Conservation (phyloP, 2,888 invertebrate species). For the Calameuta idolon region DNA sequence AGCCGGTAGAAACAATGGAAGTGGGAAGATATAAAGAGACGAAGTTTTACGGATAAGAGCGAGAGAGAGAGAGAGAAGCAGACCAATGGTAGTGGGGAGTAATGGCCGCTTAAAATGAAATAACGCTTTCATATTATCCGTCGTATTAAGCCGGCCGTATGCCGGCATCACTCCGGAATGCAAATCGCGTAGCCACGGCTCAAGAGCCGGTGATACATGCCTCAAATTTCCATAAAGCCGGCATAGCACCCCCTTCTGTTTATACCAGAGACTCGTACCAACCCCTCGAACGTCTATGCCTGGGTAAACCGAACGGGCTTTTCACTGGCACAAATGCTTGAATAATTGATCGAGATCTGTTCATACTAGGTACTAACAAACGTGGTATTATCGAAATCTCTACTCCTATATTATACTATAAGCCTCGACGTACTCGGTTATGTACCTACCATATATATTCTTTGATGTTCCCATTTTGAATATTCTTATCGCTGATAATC, state of each 20-base stretch:
- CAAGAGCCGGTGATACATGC: slow-evolving; percentile 8
- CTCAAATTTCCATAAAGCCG: slow-evolving; percentile 23
- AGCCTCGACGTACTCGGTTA: neutral
- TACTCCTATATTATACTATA: neutral
- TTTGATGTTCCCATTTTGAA: neutral
- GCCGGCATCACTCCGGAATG: slow-evolving; percentile 8
- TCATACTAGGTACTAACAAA: neutral
- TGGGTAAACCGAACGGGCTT: slow-evolving; percentile 15
- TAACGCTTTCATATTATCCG: slow-evolving; percentile 23
- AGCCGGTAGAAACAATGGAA: neutral
- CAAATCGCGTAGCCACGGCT: slow-evolving; percentile 3
- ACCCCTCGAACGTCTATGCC: slow-evolving; percentile 18
- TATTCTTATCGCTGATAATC: neutral
- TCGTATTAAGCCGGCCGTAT: slow-evolving; percentile 17
- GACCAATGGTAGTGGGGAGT: neutral
- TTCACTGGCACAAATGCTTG: slow-evolving; percentile 21
- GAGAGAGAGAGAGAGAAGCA: neutral
- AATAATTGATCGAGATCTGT: slow-evolving; percentile 26
- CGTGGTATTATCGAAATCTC: slow-evolving; percentile 9
- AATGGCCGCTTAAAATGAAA: slow-evolving; percentile 24
- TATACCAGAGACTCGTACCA: slow-evolving; percentile 11
- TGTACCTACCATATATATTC: neutral
- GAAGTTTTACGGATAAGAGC: neutral
- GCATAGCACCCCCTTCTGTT: slow-evolving; percentile 21
- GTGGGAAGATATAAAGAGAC: neutral